These are phyloP conservation scores for Clarias platycephalus DNA, from an alignment of 2,797 vertebrate species.

Conservation along the genomic window DNA sequence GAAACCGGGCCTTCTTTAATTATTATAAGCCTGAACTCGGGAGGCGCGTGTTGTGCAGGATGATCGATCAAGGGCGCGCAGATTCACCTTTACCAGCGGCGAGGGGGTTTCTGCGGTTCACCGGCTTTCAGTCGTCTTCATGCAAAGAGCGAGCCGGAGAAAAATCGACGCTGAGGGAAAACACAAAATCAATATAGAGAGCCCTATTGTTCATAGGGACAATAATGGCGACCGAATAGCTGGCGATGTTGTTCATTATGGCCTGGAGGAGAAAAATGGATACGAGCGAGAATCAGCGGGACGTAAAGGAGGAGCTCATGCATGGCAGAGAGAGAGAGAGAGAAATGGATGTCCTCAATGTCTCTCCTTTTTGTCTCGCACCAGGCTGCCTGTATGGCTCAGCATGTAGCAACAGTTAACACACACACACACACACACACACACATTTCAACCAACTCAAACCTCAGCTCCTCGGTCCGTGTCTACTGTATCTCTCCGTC, in stretches of 20 bases:
- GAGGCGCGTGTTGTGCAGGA: background rate
- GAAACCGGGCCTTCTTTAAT: slow-evolving; percentile 25
- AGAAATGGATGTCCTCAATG: slow-evolving; percentile 32
- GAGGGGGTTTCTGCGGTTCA: background rate
- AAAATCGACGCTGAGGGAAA: slow-evolving; percentile 47
- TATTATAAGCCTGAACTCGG: background rate
- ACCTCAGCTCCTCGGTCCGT: background rate
- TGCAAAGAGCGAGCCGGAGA: slow-evolving; percentile 21
- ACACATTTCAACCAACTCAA: background rate
- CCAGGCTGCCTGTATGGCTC: slow-evolving; percentile 29
- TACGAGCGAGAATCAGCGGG: slow-evolving; percentile 32
- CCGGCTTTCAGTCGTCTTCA: slow-evolving; percentile 12
- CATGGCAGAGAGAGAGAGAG: slow-evolving; percentile 7
- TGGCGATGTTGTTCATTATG: slow-evolving; percentile 47
- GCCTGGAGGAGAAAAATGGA: slow-evolving; percentile 33
- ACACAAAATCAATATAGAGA: slow-evolving; percentile 52
- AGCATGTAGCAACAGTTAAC: slow-evolving; percentile 12
- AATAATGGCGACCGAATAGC: slow-evolving; percentile 42
- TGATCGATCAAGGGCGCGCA: slow-evolving; percentile 12
- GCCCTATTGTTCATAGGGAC: slow-evolving; percentile 46
- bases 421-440: slow-evolving; percentile 13
- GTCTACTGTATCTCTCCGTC: slow-evolving; percentile 11
- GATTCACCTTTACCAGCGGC: slow-evolving; percentile 2
- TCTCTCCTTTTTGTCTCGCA: slow-evolving; percentile 37
- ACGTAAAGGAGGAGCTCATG: slow-evolving; percentile 15